Conservation (phyloP, 1,140 invertebrate species). For the Lordiphosa mommai region DNA sequence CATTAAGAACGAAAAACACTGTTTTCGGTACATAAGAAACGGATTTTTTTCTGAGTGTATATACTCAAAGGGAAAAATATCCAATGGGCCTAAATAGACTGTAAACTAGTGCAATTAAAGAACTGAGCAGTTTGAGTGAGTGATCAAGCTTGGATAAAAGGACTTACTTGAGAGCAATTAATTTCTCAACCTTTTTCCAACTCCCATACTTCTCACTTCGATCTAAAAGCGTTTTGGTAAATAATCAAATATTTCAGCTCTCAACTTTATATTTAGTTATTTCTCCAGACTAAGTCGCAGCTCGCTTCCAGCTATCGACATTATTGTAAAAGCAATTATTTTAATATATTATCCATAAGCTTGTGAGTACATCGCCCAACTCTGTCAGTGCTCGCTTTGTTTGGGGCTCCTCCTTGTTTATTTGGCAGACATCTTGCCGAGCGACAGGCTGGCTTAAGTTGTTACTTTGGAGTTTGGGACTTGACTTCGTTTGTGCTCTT, state of each 20-base stretch:
- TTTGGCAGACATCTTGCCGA: slow-evolving; percentile 49
- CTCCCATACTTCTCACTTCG: no score
- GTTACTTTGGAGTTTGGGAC: slow-evolving; percentile 27
- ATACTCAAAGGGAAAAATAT: no score
- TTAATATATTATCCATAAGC: slow-evolving; percentile 38
- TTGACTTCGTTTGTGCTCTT: slow-evolving; percentile 24
- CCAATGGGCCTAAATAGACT: no score
- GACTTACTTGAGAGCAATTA: no score
- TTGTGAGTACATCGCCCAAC: slow-evolving; percentile 31
- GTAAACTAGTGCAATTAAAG: no score
- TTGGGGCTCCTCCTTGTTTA: slow-evolving; percentile 41
- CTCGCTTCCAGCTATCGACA: slow-evolving; percentile 30
- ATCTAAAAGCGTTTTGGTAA: no score
- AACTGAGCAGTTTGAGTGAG: no score
- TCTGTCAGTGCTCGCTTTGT: slow-evolving; percentile 1
- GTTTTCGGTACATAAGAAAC: no score
- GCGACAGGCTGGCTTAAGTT: slow-evolving; percentile 58
- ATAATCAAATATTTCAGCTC: not conserved
- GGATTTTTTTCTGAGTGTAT: no score
- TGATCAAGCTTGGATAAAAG: no score
- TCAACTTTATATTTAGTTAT: not conserved
- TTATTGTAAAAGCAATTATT: slow-evolving; percentile 59
- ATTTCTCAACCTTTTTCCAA: no score
- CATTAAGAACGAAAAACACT: no score
- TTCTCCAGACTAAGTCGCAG: not conserved